Base-by-base conservation (phyloP, 2,797 vertebrate species). In the Cuculus canorus region DNA sequence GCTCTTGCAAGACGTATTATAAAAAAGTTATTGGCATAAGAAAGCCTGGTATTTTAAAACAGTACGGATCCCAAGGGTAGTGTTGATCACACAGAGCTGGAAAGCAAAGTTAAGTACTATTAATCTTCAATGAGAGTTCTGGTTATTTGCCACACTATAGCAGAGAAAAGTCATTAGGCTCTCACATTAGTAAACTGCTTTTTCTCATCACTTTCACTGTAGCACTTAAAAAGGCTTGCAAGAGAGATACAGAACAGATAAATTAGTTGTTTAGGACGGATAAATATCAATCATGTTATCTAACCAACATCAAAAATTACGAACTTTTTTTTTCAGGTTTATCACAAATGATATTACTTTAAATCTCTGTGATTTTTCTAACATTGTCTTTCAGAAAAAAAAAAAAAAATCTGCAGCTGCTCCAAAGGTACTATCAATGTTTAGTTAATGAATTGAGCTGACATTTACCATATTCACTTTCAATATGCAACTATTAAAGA, bases 131-230 rank as follows among this genome's bases (percentile, higher is more conserved):
- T 21, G 21, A 79, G 71, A 77, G 25, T 52, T 80, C 23, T 82
- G 66, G 56, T 90, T 93, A 80, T 82, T 80, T 82, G 83, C 81
- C 61, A 86, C 54, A 45, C 5, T 61, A 50, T 52, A 88, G 68
- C 79, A 89, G 57, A 91, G 39, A 60, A 73, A 85, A 95, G 70
- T 60, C 15, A 86, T 82, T 93, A 88, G 86, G 60, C 50, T 93
- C 21, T 45, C 48, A 68, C 39, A 60, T 89, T 64, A 86, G 60
- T 77, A 90, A 93, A 66, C 64, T 77, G 61, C 10, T 82, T 63
- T 71, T 87, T 60, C 43, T 86, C 48, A 73, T 88, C 60, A 53
- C 37, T 64, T 88, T 70, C 45, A 57, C 56, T 32, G 25, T 17
- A 82, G 37, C 53, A 35, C 27, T 93, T 64, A 47, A 39, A 79